Percentiles rank a stretch among this genome's conserved stretches.
Conservation (phyloP, 2,113 vertebrate genomes). For the Dipodomys stephensi region DNA sequence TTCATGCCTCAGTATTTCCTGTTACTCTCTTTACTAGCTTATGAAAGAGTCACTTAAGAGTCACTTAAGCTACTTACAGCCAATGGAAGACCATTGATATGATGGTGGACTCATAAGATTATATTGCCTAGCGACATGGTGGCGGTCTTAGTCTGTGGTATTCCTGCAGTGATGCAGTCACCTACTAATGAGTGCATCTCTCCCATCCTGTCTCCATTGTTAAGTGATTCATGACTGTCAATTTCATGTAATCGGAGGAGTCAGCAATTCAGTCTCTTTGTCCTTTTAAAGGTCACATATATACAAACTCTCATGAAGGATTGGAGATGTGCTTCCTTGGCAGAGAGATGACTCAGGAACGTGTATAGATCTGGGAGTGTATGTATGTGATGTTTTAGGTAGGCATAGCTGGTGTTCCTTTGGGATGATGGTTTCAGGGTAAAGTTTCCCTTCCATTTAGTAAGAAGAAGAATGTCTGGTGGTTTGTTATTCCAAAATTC, state of each 20-base stretch:
- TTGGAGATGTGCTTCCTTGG: accelerated
- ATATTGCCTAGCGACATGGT: no score
- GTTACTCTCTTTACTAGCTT: background rate
- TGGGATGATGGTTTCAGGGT: background rate
- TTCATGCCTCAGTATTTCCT: background rate
- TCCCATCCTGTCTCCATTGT: background rate
- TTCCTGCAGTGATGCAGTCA: background rate
- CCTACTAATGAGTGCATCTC: accelerated
- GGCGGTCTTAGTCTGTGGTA: background rate
- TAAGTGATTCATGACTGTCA: background rate
- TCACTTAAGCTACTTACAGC: background rate
- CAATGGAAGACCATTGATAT: background rate
- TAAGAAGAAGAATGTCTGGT: background rate
- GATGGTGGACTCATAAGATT: background rate
- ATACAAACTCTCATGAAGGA: background rate
- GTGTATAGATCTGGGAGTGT: background rate
- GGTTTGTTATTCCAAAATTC: background rate
- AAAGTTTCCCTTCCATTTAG: background rate
- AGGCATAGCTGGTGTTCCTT: no score
- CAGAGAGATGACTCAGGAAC: no score
- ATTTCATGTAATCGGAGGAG: background rate
- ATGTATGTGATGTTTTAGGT: background rate
- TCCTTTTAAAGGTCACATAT: background rate
- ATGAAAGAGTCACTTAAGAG: background rate
- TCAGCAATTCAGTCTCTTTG: background rate